Evolutionary conservation across 2,113 vertebrate species (phyloP).

Genomic region (Tiliqua scincoides): DNA sequence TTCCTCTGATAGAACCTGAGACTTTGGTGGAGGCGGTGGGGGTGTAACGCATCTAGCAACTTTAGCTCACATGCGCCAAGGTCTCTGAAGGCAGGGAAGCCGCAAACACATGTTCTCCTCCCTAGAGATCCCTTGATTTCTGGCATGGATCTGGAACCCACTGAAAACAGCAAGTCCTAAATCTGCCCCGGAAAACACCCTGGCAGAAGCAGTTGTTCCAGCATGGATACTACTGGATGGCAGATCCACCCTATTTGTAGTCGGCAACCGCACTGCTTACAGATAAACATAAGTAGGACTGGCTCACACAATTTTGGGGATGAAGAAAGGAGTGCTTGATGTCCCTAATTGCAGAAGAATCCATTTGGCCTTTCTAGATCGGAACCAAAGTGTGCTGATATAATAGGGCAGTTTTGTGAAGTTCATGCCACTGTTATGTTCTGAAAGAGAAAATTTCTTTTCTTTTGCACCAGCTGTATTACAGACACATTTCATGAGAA

Average conservation of each 20-base stretch:
- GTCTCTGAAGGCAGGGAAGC: neutral
- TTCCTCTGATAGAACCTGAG: neutral
- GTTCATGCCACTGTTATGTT: neutral
- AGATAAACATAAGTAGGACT: neutral
- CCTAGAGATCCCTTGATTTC: neutral
- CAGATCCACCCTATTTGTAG: neutral
- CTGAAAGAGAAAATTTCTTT: neutral
- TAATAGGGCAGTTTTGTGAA: neutral
- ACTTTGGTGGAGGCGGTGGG: too few relatives aligned
- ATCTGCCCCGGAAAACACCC: neutral
- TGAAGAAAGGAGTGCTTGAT: neutral
- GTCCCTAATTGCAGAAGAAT: neutral
- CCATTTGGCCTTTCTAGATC: neutral
- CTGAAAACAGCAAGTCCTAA: neutral
- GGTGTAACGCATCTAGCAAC: too few relatives aligned
- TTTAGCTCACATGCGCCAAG: neutral
- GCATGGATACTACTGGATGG: neutral
- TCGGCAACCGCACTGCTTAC: neutral
- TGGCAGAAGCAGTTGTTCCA: neutral
- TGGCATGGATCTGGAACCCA: neutral
- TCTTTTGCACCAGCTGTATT: constrained; percentile 15
- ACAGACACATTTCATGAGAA: neutral
- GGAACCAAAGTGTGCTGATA: neutral
- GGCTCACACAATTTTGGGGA: neutral
- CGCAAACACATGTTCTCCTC: neutral